Evolutionary conservation across 2,113 vertebrate genomes (phyloP).

Genomic region (Pristiophorus japonicus): DNA sequence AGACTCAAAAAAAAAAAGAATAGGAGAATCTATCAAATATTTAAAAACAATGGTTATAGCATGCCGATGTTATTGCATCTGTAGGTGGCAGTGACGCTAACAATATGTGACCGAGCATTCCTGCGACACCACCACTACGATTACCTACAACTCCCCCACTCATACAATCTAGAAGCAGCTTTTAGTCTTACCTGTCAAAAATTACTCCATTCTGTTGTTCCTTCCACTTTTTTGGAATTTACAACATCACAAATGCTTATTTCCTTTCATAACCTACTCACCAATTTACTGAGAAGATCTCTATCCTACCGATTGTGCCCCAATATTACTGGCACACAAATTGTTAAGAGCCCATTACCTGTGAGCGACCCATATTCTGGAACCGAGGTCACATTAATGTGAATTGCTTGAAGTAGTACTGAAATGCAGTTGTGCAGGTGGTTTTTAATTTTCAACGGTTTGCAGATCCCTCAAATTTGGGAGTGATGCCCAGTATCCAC

Average conservation of each 20-base stretch:
- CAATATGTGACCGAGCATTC: neutral
- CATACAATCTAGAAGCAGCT: too few species aligned
- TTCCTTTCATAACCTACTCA: neutral
- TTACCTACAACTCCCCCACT: too few species aligned
- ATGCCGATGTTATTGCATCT: neutral
- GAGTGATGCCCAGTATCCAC: neutral
- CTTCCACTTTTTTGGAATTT: neutral
- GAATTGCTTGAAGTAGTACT: neutral
- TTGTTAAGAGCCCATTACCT: neutral
- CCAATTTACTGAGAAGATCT: neutral
- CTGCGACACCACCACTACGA: too few species aligned
- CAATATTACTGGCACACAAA: neutral
- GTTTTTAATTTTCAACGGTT: neutral
- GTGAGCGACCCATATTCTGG: neutral
- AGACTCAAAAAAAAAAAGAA: neutral
- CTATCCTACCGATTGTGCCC: neutral
- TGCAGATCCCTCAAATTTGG: neutral
- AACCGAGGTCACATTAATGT: neutral
- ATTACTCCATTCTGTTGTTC: neutral
- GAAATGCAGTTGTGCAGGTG: neutral
- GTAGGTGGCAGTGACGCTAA: neutral
- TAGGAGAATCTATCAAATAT: neutral
- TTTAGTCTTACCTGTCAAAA: neutral
- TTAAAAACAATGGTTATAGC: neutral
- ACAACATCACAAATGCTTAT: neutral